Conservation (phyloP, 2,888 invertebrate genomes). For the Protula sp. region DNA sequence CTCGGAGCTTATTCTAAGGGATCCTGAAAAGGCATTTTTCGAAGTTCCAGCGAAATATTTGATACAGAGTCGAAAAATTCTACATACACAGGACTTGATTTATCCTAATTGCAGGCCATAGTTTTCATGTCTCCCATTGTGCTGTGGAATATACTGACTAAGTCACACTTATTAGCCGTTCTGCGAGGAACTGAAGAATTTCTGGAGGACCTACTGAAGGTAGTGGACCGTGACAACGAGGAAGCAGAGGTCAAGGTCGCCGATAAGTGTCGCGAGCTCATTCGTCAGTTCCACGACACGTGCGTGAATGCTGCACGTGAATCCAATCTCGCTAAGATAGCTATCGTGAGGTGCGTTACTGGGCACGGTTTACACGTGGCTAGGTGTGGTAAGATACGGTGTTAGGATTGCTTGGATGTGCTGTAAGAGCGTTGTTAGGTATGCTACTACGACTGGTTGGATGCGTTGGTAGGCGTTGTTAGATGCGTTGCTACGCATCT, state of each 20-base stretch:
- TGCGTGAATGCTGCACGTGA: constrained; percentile 6
- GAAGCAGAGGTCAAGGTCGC: background rate
- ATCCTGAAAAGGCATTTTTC: no score
- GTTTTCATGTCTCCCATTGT: constrained; percentile 12
- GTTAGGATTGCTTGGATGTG: no score
- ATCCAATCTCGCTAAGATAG: background rate
- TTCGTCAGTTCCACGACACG: constrained; percentile 12
- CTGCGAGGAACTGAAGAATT: constrained; percentile 12
- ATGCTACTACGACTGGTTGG: no score
- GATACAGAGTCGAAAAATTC: no score
- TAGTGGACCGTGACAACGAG: background rate
- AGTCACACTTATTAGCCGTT: constrained; percentile 10
- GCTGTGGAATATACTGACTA: constrained; percentile 16
- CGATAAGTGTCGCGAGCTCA: background rate
- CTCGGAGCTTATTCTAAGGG: no score
- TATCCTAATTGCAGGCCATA: constrained; percentile 3
- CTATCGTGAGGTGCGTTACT: background rate
- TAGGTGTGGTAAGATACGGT: no score
- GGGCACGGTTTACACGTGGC: no score
- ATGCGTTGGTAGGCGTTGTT: no score
- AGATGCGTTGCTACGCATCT: no score
- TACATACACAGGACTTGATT: no score
- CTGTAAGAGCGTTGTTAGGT: no score
- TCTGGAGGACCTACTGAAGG: constrained; percentile 3
- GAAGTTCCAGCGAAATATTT: no score